phyloP scores from a whole-genome alignment of 2,113 vertebrate genomes.

The Reinhardtius hippoglossoides region DNA sequence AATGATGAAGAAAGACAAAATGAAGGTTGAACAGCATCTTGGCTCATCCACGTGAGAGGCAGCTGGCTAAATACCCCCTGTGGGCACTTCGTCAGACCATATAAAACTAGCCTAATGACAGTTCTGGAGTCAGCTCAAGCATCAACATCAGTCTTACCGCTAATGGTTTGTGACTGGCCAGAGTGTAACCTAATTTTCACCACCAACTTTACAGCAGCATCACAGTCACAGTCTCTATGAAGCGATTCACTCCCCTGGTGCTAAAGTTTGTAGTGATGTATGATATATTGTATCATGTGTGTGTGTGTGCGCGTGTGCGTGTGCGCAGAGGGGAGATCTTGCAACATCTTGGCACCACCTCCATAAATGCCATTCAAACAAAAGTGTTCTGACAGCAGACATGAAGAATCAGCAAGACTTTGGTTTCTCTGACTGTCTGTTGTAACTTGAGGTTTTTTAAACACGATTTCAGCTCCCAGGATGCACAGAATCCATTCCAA shows the following conservation, averaged over 20 bases:
- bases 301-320: conserved; percentile 10
- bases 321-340: conserved; percentile 30
- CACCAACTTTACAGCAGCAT: conserved; percentile 30
- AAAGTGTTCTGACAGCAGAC: conserved; percentile 69
- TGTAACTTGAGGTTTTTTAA: conserved; percentile 74
- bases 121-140: conserved; percentile 37
- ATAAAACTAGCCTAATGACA: conserved; percentile 45
- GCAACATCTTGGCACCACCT: conserved; percentile 52
- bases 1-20: conserved; percentile 6
- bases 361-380: conserved; percentile 64
- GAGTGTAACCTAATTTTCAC: conserved; percentile 38
- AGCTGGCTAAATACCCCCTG: conserved; percentile 33
- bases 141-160: conserved; percentile 29
- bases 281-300: background rate
- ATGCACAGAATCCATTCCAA: conserved; percentile 18
- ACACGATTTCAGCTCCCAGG: conserved; percentile 52
- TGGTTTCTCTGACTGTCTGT: conserved; percentile 61
- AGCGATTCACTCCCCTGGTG: conserved; percentile 2
- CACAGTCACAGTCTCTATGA: conserved; percentile 21
- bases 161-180: conserved; percentile 43
- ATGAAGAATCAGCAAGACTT: conserved; percentile 65
- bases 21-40: conserved; percentile 16
- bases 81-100: conserved; percentile 18
- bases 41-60: conserved; percentile 17
- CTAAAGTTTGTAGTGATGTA: conserved; percentile 1